Conservation (phyloP, 2,888 invertebrate species). For the Malachius bipustulatus region DNA sequence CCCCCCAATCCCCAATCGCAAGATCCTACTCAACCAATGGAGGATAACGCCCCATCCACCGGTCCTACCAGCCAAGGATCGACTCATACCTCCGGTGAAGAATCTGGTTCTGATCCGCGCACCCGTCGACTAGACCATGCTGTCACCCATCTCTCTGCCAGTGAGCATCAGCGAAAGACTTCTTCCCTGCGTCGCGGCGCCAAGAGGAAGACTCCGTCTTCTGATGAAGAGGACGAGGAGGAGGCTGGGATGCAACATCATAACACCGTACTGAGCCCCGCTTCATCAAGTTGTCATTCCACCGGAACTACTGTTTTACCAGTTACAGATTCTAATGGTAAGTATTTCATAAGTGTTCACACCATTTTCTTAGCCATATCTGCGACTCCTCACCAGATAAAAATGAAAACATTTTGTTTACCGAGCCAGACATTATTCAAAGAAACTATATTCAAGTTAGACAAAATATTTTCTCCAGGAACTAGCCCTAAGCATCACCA, state of each 20-base stretch:
- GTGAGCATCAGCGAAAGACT: constrained; percentile 29
- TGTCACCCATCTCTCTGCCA: constrained; percentile 39
- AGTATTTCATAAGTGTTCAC: no score
- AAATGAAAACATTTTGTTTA: no score
- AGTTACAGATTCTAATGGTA: constrained; percentile 29
- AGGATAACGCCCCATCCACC: constrained; percentile 27
- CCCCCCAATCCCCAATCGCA: constrained; percentile 40
- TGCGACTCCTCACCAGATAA: no score
- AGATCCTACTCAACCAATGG: constrained; percentile 30
- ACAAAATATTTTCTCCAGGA: no score
- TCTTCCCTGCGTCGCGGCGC: constrained; percentile 39
- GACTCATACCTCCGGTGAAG: constrained; percentile 34
- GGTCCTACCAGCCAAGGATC: constrained; percentile 22
- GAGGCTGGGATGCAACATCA: constrained; percentile 29
- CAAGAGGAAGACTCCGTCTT: constrained; percentile 49
- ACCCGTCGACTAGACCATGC: constrained; percentile 41
- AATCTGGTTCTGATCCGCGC: constrained; percentile 42
- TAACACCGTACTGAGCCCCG: constrained; percentile 45
- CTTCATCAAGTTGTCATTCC: constrained; percentile 52
- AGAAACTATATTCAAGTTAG: no score
- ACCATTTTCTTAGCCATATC: no score
- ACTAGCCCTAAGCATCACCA: constrained; percentile 40
- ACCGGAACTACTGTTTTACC: constrained; percentile 43
- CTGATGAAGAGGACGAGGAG: constrained; percentile 42
- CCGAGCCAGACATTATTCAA: no score